A percentile compares a stretch with the other conserved stretches of the same genome.
These are phyloP conservation scores for Drosophila mimica DNA, from an alignment of 2,888 invertebrate genomes.

Conservation along the genomic window DNA sequence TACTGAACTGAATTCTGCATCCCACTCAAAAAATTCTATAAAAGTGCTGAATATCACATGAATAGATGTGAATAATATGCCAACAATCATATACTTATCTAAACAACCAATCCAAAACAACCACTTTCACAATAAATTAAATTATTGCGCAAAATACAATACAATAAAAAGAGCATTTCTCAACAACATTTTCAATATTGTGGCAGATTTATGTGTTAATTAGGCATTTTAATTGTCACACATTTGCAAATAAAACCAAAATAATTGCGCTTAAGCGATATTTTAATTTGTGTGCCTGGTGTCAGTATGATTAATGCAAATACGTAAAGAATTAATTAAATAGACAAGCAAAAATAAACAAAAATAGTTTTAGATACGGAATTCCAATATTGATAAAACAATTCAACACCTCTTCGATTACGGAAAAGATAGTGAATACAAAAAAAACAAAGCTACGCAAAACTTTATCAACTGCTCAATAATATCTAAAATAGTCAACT, in stretches of 20 bases:
- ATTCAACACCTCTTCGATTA: background rate
- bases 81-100: background rate
- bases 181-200: background rate
- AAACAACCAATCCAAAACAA: no score
- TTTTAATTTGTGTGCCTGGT: slow-evolving; percentile 41
- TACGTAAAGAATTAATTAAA: background rate
- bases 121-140: background rate
- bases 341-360: background rate
- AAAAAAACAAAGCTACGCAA: background rate
- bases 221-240: slow-evolving; percentile 23
- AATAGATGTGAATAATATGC: background rate
- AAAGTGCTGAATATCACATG: no score
- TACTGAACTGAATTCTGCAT: background rate
- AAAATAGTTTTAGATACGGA: background rate
- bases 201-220: slow-evolving; percentile 41
- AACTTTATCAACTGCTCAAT: background rate
- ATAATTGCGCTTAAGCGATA: slow-evolving; percentile 23
- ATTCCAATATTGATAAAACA: background rate
- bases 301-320: slow-evolving; percentile 43
- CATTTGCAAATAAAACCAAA: slow-evolving; percentile 22
- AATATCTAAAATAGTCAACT: slow-evolving; percentile 2
- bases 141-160: background rate
- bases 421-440: background rate
- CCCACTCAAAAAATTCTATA: background rate
- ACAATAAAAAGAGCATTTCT: background rate